Conservation (phyloP, 2,113 vertebrate genomes). For the Helogale parvula region DNA sequence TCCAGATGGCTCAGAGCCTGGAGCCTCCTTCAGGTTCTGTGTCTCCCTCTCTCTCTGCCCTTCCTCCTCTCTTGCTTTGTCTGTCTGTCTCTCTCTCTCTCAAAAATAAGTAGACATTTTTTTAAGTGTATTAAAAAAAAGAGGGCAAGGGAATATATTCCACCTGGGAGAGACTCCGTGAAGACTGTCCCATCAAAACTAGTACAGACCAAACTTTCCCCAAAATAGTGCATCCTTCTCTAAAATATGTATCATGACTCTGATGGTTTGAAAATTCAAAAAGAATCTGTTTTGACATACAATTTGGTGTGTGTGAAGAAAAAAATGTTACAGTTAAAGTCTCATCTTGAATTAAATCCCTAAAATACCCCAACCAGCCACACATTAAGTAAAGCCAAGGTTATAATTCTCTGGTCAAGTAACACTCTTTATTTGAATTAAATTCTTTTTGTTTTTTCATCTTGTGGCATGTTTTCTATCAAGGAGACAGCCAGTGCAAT, state of each 20-base stretch:
- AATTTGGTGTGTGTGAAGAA: background rate
- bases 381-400: background rate
- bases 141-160: background rate
- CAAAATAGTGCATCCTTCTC: background rate
- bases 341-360: background rate
- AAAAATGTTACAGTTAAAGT: background rate
- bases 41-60: too few species aligned
- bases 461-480: background rate
- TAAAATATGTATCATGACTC: background rate
- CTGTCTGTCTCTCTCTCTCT: too few species aligned
- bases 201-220: background rate
- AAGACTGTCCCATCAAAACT: background rate
- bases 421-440: background rate
- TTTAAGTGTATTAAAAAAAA: too few species aligned
- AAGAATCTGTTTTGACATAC: background rate
- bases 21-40: too few species aligned
- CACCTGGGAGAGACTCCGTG: background rate
- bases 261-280: background rate
- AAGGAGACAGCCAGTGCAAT: background rate
- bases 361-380: background rate
- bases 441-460: background rate
- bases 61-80: too few species aligned
- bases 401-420: background rate
- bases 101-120: too few species aligned
- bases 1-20: too few species aligned